Conservation (phyloP, 2,888 invertebrate genomes). For the Tetranychus piercei region DNA sequence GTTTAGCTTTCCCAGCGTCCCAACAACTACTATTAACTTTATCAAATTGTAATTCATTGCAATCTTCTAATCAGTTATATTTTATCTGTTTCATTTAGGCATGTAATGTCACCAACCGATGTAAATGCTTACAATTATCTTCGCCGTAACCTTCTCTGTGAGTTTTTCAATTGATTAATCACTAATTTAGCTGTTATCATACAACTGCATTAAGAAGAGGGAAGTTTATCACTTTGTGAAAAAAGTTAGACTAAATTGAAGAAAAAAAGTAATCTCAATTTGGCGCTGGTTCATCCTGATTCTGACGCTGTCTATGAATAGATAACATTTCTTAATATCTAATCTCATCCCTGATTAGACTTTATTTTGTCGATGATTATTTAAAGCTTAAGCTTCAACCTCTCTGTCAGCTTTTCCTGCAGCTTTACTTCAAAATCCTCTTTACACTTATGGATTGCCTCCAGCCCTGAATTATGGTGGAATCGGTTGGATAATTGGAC, state of each 20-base stretch:
- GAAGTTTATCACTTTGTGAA: too few species aligned
- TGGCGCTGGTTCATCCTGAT: too few species aligned
- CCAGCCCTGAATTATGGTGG: slow-evolving; percentile 28
- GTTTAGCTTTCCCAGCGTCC: too few species aligned
- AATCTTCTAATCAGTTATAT: not conserved
- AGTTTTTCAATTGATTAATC: not conserved
- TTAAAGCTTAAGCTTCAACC: not conserved
- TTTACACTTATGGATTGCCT: slow-evolving; percentile 31
- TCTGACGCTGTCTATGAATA: not conserved
- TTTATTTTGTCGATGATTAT: not conserved
- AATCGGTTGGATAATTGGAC: slow-evolving; percentile 32
- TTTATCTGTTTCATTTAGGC: not conserved
- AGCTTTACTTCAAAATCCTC: slow-evolving; percentile 28
- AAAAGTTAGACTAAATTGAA: too few species aligned
- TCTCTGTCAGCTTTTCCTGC: slow-evolving; percentile 25
- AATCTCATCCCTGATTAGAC: not conserved
- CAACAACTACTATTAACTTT: not conserved
- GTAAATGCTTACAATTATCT: slow-evolving; percentile 8
- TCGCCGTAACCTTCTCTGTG: not conserved
- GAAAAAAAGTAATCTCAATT: too few species aligned
- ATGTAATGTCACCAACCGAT: slow-evolving; percentile 8
- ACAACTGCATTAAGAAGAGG: too few species aligned
- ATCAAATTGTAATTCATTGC: not conserved
- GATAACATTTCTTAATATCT: not conserved
- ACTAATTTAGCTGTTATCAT: too few species aligned